Base-by-base conservation (phyloP, 2,113 vertebrate genomes). In the Nerophis lumbriciformis region DNA sequence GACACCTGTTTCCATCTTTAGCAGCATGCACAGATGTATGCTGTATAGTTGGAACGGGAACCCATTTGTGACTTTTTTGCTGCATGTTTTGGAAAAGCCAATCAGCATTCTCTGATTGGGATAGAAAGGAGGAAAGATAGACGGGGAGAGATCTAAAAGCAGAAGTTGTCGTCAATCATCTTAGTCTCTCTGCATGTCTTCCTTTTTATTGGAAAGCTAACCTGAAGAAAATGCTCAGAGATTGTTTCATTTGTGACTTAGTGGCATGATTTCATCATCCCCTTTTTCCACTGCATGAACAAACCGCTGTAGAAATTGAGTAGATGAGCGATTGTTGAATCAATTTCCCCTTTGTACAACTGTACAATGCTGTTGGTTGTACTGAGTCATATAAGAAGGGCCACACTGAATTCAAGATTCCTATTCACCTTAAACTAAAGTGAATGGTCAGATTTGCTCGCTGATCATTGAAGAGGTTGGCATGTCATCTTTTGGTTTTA, bases 41-140 rank as follows among this genome's bases (percentile, higher is more conserved):
- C 73, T 63, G 66, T 61, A 61, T 28, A 66, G 61, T 79, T 69
- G 48, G 66, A 79, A 38, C 63, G 16, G 15, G 45, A 49, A 14
- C 5, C 47, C 85, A 79, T 74, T 80, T 87, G 88, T 82, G 28
- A 78, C 79, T 85, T 90, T 79, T 62, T 77, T 57, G 58, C 55
- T 91, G 94, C 93, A 94, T 95, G 94, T 84, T 78, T 66, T 79
- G 86, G 83, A 83, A 78, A 86, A 42, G 83, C 84, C 89, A 88
- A 88, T 85, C 88, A 86, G 80, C 85, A 87, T 83, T 84, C 76
- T 78, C 69, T 64, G 54, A 66, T 35, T 54, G 65, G 44, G 63
- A 36, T 38, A 2, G 9, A 48, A 47, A 12, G 42, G 10, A 11
- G 5, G 21, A 38, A 48, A 48, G 28, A 35, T 15, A 59, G 39